A percentile compares a stretch with the other conserved stretches of the same genome.
Conservation (phyloP, 2,113 vertebrate species). For the Zosterops borbonicus region DNA sequence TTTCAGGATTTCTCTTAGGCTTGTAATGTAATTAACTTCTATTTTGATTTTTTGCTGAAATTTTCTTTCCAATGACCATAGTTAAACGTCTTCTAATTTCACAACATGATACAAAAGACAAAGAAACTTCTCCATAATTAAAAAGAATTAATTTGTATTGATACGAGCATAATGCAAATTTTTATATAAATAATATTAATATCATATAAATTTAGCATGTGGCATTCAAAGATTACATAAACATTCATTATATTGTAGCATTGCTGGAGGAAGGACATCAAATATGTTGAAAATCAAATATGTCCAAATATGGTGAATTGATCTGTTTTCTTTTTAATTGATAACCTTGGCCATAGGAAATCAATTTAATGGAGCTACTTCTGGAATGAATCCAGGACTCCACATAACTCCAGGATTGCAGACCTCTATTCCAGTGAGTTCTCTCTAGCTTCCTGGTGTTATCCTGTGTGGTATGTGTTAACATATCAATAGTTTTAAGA, state of each 20-base stretch:
- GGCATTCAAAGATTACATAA: background rate
- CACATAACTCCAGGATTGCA: background rate
- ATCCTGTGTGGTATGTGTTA: conserved; percentile 6
- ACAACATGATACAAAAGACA: background rate
- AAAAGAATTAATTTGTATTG: background rate
- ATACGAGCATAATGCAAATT: background rate
- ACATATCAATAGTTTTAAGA: conserved; percentile 34
- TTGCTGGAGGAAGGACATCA: background rate
- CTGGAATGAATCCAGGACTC: background rate
- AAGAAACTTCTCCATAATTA: background rate
- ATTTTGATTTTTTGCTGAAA: background rate
- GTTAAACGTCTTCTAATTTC: background rate
- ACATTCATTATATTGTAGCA: background rate
- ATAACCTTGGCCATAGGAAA: background rate
- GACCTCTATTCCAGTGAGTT: background rate
- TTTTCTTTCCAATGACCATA: background rate
- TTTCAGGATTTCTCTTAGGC: background rate
- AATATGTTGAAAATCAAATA: background rate
- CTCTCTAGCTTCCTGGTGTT: conserved; percentile 5
- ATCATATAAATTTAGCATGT: background rate
- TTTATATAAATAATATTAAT: background rate
- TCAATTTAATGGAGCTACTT: background rate
- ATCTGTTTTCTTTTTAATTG: background rate
- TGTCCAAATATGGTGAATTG: background rate
- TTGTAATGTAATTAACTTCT: background rate